phyloP scores from a whole-genome alignment of 2,888 invertebrate species.

The Pollenia labialis region DNA sequence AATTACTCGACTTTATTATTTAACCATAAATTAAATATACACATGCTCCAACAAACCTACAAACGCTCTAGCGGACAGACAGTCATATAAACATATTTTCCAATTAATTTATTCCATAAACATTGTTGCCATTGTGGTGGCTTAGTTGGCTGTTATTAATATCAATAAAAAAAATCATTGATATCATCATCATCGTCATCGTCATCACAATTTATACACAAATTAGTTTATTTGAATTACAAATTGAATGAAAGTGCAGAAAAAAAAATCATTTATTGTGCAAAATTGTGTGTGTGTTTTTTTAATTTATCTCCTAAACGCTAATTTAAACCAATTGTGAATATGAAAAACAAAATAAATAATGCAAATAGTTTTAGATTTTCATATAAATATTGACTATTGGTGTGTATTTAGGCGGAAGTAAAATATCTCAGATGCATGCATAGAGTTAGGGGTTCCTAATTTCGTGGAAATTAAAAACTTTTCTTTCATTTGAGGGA shows the following conservation, averaged over 20 bases:
- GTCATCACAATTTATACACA: slow-evolving; percentile 15
- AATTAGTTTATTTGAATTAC: slow-evolving; percentile 68
- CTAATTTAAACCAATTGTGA: slow-evolving; percentile 33
- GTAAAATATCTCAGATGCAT: slow-evolving; percentile 28
- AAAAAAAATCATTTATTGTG: slow-evolving; percentile 44
- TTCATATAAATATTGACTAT: slow-evolving; percentile 34
- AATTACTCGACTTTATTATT: slow-evolving; percentile 41
- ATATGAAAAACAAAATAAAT: neutral
- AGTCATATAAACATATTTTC: slow-evolving; percentile 52
- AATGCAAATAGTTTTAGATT: neutral
- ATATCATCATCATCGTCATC: slow-evolving; percentile 38
- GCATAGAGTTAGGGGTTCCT: too few relatives aligned
- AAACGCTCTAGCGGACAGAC: neutral
- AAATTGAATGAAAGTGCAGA: slow-evolving; percentile 54
- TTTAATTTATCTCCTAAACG: neutral
- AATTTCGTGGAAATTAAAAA: too few relatives aligned
- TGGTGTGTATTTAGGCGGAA: slow-evolving; percentile 60
- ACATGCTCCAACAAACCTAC: neutral
- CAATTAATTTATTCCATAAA: slow-evolving; percentile 66
- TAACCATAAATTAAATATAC: slow-evolving; percentile 33
- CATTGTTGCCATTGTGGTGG: slow-evolving; percentile 20
- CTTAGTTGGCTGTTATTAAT: slow-evolving; percentile 35
- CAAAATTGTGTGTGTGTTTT: slow-evolving; percentile 15
- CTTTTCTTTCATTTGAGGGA: too few relatives aligned
- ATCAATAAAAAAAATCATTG: slow-evolving; percentile 53